Percentiles rank a stretch among this genome's conserved stretches.
Evolutionary conservation across 1,140 invertebrate species (phyloP).

Genomic region (Drosophila serrata): DNA sequence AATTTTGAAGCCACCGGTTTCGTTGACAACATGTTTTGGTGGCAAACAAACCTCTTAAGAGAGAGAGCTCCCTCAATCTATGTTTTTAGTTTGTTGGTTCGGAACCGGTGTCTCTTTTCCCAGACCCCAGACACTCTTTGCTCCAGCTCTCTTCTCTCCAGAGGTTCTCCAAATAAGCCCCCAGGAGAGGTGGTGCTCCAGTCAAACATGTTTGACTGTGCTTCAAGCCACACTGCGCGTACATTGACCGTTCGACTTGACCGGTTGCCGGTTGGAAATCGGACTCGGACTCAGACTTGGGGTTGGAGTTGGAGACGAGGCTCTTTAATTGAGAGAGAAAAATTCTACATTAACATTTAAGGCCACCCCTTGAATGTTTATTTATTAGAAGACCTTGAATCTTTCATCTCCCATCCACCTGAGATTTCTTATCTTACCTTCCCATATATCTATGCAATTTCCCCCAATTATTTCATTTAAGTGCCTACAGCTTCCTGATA

Average conservation of each 20-base stretch:
- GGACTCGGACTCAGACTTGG: constrained; percentile 15
- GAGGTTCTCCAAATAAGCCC: constrained; percentile 28
- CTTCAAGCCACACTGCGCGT: constrained; percentile 69
- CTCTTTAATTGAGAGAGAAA: constrained; percentile 28
- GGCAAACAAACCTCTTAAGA: constrained; percentile 38
- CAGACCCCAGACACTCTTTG: constrained; percentile 10
- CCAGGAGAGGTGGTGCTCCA: neutral
- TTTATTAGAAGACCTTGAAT: neutral
- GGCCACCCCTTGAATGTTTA: constrained; percentile 6
- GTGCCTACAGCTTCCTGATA: constrained; percentile 1
- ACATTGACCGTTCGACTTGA: constrained; percentile 79
- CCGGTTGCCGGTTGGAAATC: constrained; percentile 70
- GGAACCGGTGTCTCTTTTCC: constrained; percentile 25
- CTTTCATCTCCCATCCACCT: no score
- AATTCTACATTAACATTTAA: neutral
- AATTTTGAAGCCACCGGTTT: constrained; percentile 40
- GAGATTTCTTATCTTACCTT: neutral
- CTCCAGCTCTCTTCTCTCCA: constrained; percentile 21
- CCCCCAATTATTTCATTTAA: neutral
- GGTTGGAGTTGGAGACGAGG: neutral
- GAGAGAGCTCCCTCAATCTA: constrained; percentile 19
- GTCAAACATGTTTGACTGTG: constrained; percentile 63
- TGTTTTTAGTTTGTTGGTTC: constrained; percentile 21
- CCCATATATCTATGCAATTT: neutral
- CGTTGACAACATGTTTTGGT: constrained; percentile 37